Conservation (phyloP, 2,888 invertebrate species). For the Tortricodes alternella region DNA sequence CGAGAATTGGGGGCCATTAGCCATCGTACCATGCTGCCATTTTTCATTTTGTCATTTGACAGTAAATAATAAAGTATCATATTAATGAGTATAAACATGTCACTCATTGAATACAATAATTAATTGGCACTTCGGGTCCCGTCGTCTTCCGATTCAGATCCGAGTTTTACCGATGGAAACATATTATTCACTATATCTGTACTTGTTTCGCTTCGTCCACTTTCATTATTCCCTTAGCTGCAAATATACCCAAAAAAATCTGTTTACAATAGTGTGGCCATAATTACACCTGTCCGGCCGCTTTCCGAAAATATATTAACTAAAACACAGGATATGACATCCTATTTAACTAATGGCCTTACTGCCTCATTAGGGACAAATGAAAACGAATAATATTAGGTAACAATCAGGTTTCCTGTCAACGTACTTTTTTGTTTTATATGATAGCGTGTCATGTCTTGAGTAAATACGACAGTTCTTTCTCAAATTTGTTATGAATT, state of each 20-base stretch:
- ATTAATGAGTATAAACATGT: too few species aligned
- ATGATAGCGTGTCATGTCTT: neutral
- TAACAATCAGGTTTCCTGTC: constrained; percentile 32
- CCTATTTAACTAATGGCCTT: constrained; percentile 35
- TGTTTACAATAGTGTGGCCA: constrained; percentile 9
- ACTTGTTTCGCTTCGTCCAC: too few species aligned
- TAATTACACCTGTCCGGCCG: constrained; percentile 27
- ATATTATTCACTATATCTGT: too few species aligned
- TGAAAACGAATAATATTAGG: constrained; percentile 34
- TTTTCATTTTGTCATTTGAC: too few species aligned
- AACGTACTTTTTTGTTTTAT: neutral
- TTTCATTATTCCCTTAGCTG: neutral
- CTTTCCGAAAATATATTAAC: constrained; percentile 19
- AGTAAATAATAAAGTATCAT: too few species aligned
- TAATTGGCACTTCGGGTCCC: too few species aligned
- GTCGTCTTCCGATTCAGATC: too few species aligned
- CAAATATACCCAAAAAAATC: neutral
- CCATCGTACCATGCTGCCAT: too few species aligned
- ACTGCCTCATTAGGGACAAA: constrained; percentile 30
- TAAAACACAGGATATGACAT: constrained; percentile 36
- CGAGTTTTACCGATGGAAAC: too few species aligned
- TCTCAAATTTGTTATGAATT: neutral
- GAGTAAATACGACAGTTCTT: neutral
- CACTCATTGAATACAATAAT: too few species aligned
- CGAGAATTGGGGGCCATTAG: too few species aligned